phyloP scores from a whole-genome alignment of 2,113 vertebrate genomes.

The Myrmophylax atrothorax region DNA sequence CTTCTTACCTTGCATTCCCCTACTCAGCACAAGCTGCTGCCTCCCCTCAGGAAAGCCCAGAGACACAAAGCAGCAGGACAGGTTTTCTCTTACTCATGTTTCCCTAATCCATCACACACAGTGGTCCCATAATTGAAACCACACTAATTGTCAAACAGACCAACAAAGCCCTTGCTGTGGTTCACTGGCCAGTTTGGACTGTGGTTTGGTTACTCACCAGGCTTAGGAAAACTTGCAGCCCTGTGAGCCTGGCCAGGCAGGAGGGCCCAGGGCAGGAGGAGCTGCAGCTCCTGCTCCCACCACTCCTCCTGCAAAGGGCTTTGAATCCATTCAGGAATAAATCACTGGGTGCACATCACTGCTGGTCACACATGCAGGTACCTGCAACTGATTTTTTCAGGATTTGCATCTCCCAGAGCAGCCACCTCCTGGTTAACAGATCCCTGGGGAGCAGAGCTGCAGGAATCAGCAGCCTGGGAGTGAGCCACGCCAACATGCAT shows the following conservation, averaged over 20 bases:
- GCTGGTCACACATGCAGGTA: neutral
- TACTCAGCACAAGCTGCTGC: neutral
- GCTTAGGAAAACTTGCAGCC: neutral
- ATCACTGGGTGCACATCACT: accelerated
- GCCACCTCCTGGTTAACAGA: neutral
- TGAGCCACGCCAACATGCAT: neutral
- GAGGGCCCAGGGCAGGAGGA: neutral
- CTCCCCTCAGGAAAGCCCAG: neutral
- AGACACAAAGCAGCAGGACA: neutral
- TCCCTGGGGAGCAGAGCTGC: neutral
- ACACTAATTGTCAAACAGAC: neutral
- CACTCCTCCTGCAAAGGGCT: neutral
- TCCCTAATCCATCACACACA: neutral
- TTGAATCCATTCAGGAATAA: neutral
- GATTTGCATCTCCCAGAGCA: neutral
- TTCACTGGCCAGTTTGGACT: neutral
- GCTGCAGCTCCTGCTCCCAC: neutral
- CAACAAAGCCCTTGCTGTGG: neutral
- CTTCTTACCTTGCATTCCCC: neutral
- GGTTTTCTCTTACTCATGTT: neutral
- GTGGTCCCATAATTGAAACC: neutral
- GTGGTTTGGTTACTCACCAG: neutral
- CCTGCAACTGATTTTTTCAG: neutral
- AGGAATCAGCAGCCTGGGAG: neutral
- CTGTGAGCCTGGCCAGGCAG: accelerated